These are phyloP conservation scores for Phaedon cochleariae DNA, from an alignment of 2,888 invertebrate genomes.

Conservation along the genomic window DNA sequence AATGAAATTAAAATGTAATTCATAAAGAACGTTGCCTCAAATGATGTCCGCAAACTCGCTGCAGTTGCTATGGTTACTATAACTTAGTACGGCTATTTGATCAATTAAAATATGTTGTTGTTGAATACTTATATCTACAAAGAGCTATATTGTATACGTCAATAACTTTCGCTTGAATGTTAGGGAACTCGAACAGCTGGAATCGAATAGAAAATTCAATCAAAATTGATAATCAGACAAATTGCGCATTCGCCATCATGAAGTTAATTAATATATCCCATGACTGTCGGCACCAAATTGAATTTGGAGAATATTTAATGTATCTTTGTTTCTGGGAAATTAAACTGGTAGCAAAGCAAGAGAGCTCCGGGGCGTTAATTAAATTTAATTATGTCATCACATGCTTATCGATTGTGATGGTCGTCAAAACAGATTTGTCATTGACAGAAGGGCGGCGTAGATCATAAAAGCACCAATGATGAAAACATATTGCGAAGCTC, in stretches of 20 bases:
- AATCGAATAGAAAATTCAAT: slow-evolving; percentile 7
- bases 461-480: background rate
- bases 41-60: too few species aligned
- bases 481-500: background rate
- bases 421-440: slow-evolving; percentile 10
- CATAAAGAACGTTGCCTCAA: too few species aligned
- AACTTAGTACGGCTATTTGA: too few species aligned
- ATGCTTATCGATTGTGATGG: slow-evolving; percentile 8
- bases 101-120: too few species aligned
- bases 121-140: too few species aligned
- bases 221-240: slow-evolving; percentile 16
- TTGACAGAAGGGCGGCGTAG: background rate
- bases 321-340: slow-evolving; percentile 25
- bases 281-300: slow-evolving; percentile 18
- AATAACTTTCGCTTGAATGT: too few species aligned
- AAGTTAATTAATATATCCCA: slow-evolving; percentile 26
- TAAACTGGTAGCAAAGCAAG: slow-evolving; percentile 15
- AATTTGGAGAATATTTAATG: slow-evolving; percentile 19
- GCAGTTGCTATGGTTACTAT: too few species aligned
- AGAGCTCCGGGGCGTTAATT: slow-evolving; percentile 12
- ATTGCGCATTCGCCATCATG: slow-evolving; percentile 21
- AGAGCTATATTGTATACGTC: too few species aligned
- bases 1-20: too few species aligned
- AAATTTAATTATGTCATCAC: slow-evolving; percentile 16
- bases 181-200: background rate